Conservation (phyloP, 1,140 invertebrate species). For the Sycobia sp. region DNA sequence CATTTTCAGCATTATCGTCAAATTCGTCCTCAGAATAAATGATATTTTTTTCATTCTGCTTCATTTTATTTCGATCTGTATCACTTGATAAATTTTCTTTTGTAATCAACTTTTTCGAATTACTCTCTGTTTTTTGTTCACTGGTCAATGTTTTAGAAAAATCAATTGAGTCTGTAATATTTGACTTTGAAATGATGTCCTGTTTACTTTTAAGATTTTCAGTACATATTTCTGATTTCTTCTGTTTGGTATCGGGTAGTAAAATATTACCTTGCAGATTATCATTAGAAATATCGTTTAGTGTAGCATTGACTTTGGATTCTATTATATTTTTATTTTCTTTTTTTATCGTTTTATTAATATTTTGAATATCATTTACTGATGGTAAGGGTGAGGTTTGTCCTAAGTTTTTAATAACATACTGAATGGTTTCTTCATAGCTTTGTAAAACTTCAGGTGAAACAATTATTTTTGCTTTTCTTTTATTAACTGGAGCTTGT, state of each 20-base stretch:
- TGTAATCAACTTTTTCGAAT: background rate
- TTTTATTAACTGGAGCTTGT: background rate
- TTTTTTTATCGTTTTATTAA: background rate
- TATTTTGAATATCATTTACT: background rate
- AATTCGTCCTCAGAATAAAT: background rate
- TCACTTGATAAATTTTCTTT: background rate
- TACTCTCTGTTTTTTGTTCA: background rate
- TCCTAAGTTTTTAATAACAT: constrained; percentile 8
- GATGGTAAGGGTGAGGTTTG: background rate
- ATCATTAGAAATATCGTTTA: constrained; percentile 7
- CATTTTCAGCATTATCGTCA: background rate
- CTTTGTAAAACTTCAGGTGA: constrained; percentile 8
- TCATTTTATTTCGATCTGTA: background rate
- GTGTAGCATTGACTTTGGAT: background rate
- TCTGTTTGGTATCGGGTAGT: background rate
- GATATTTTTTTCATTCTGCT: background rate
- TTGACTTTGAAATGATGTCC: background rate
- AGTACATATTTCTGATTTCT: background rate
- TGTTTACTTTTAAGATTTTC: background rate
- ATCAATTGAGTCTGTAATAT: too few relatives aligned
- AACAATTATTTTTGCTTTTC: background rate
- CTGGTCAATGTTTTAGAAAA: too few relatives aligned
- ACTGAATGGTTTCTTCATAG: constrained; percentile 22
- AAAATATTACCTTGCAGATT: background rate
- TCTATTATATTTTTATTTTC: background rate